These are phyloP conservation scores for Mus musculus DNA, from an alignment of 2,113 vertebrate species.

Conservation along the genomic window GRCm39 chr4:101593501-101594000, in stretches of 20 bases:
- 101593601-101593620: constrained; percentile 84
- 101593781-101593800: background rate
- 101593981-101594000: background rate
- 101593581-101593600: constrained; percentile 79
- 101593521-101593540: background rate
- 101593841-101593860: no score
- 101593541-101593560: constrained; percentile 83
- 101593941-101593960: background rate
- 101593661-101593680: constrained; percentile 84
- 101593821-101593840: background rate
- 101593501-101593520: background rate
- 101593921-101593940: background rate
- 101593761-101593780: background rate
- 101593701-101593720: constrained; percentile 68
- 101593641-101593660: constrained; percentile 83
- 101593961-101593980: background rate
- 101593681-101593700: constrained; percentile 74
- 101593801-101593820: background rate
- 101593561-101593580: constrained; percentile 88
- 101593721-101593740: constrained; percentile 36
- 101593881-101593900: background rate
- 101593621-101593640: constrained; percentile 70
- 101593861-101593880: background rate
- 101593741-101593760: background rate
- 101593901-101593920: background rate